These are phyloP conservation scores for Siphonodentalium dalli DNA, from an alignment of 2,888 invertebrate genomes.

Conservation along the genomic window DNA sequence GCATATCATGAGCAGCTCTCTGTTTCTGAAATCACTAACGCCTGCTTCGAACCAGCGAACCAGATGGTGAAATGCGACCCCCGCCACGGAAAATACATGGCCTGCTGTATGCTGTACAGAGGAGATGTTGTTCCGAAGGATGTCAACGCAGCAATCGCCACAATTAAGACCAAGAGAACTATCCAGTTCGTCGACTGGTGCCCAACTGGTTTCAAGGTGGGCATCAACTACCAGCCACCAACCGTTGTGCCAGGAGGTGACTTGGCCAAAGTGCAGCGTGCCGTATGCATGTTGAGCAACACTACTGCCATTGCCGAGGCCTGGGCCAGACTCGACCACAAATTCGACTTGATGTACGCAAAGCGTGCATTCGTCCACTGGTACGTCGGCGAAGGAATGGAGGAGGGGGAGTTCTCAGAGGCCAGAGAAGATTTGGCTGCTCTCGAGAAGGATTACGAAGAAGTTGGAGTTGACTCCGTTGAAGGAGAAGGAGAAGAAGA, in stretches of 20 bases:
- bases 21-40: conserved; percentile 87
- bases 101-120: conserved; percentile 57
- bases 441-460: conserved; percentile 50
- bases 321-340: conserved; percentile 62
- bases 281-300: conserved; percentile 67
- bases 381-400: conserved; percentile 59
- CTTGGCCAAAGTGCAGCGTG: conserved; percentile 70
- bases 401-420: conserved; percentile 48
- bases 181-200: conserved; percentile 65
- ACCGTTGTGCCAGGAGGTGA: conserved; percentile 92
- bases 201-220: conserved; percentile 74
- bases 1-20: conserved; percentile 85
- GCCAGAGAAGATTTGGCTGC: conserved; percentile 53
- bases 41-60: conserved; percentile 83
- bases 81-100: conserved; percentile 62
- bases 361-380: conserved; percentile 56
- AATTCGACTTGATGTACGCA: conserved; percentile 50
- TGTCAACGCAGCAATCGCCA: conserved; percentile 53
- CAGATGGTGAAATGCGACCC: conserved; percentile 83
- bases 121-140: conserved; percentile 57
- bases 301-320: conserved; percentile 67
- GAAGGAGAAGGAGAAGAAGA: conserved; percentile 7
- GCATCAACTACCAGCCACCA: conserved; percentile 80
- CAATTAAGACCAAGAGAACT: conserved; percentile 52
- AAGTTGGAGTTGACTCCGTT: conserved; percentile 42